Evolutionary conservation across 2,888 invertebrate genomes (phyloP), one percentile per base, ranked within the genome.

Genomic region (Drosophila ezoana): DNA sequence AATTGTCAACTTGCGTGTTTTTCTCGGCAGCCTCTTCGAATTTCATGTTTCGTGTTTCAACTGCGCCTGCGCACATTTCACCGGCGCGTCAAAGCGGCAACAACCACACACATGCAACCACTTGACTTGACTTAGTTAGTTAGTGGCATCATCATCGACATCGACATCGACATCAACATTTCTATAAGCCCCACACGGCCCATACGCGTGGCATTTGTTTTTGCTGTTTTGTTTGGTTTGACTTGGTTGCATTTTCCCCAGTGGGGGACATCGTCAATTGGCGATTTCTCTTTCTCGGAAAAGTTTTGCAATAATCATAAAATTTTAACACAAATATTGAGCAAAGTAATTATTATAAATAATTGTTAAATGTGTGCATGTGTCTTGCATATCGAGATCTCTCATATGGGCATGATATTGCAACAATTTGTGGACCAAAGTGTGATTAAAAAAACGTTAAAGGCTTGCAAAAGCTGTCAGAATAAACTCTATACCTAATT

Each of bases 201-300:
- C 59, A 71, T 56, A 74, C 69, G 68, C 68, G 61, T 67, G 68
- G 58, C 68, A 60, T 60, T 54, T 76, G 59, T 41, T 41, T 35
- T 16, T 69, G 66, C 13, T 48, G 11, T 33, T 52, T 52, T 32
- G 10, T 53, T 62, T 69, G 47, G 44, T 66, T 74, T 53, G 41
- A 45, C 56, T 70, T 61, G 65, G 56, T 54, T 76, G 74, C 69
- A 77, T 80, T 78, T 87, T 71, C 73, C 81, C 61, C 60, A 35
- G 57, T 66, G 87, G 61, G 65, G 65, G 67, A 59, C 72, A 64
- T 53, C 52, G 72, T 65, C 59, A 61, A 68, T 84, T 76, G 80
- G 45, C 85, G 85, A 84, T 86, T 86, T 89, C 85, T 86, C 89
- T 86, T 86, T 86, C 89, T 73, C 63, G 68, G 85, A 86, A 89